Base-by-base conservation (phyloP, 2,888 invertebrate species). In the Agelastica alni region DNA sequence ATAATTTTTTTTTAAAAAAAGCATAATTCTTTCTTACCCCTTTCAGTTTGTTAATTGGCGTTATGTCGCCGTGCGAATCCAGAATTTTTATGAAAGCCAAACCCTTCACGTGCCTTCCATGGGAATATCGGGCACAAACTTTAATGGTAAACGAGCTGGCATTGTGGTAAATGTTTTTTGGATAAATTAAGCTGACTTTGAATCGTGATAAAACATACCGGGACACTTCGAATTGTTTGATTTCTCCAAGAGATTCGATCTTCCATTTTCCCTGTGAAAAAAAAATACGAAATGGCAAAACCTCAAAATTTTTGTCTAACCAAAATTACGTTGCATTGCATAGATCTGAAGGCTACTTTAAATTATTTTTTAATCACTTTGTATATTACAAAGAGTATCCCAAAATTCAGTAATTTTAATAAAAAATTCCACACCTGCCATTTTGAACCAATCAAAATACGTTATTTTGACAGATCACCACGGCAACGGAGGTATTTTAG, bases 31-130 rank as follows among this genome's bases (percentile, higher is more conserved):
- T 18, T 2, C 61, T 52, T 65, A 75, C 74, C 62, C 69, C 64
- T 60, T 67, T 66, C 3, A 71, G 53, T 61, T 61, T 61, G 48
- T 65, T 67, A 5, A 72, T 47, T 10, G 68, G 58, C 31, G 61
- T 51, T 59, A 67, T 63, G 20, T 61, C 64, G 9, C 60, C 49
- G 41, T 65, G 59, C 1, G 66, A 58, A 53, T 71, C 67, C 63
- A 64, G 66, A 10, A 73, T 55, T 72, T 78, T 79, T 31, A 81
- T 63, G n/a, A 78, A 68, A 61, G 79, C 68, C 53, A 76, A 66
- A 9, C 86, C 86, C 52, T 80, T 78, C 1, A 86, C 85, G 1
- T 81, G 79, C 65, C 82, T 81, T 1, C 85, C 85, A 65, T 84
- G 84, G 2, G 83, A 82, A 68, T 85, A 85, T 63, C 77, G 81